Evolutionary conservation across 35 echinoderm and acorn worm genomes (phyloP), one percentile per base, ranked within the genome.

Genomic region (Ophioderma brevispina): DNA sequence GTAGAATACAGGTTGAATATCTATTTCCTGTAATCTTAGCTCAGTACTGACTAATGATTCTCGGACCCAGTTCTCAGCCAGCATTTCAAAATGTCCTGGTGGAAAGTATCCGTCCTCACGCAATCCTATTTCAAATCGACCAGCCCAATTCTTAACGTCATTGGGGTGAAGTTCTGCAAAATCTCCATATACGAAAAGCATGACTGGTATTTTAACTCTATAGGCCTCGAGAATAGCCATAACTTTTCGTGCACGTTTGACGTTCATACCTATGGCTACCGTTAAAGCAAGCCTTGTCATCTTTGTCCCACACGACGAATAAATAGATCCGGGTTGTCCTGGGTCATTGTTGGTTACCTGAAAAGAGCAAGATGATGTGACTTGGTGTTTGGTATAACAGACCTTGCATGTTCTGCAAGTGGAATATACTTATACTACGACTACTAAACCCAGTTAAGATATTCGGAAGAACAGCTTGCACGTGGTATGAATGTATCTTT

Each of bases 171-270:
- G 37, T n/a, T 91, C 80, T 23, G 77, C 89, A 50, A 91, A 91
- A 70, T 91, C 89, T 0, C 89, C 89, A 21, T 91, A 91, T 37
- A 91, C 80, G n/a, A 91, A 91, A 31, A 91, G 63, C 32, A 80
- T 82, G 28, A 84, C 19, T 11, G 89, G 89, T n/a, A 91, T 33
- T 30, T 43, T 6, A 23, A 34, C 13, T 39, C 15, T 34, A 41
- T 91, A 84, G 25, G 80, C 81, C 35, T 31, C 35, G 11, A 80
- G 36, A 11, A 81, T 80, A 6, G 43, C 56, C 13, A 91, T 50
- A 18, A 91, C 37, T 39, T 82, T 82, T 19, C 43, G 33, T 38
- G 89, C 89, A 2, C 56, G 38, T 77, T 91, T 91, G 25, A 32
- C 40, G 42, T 84, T 84, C 89, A 91, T 91, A 32, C 89, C 89